Conservation (phyloP, 1,140 invertebrate species). For the Pissodes strobi region DNA sequence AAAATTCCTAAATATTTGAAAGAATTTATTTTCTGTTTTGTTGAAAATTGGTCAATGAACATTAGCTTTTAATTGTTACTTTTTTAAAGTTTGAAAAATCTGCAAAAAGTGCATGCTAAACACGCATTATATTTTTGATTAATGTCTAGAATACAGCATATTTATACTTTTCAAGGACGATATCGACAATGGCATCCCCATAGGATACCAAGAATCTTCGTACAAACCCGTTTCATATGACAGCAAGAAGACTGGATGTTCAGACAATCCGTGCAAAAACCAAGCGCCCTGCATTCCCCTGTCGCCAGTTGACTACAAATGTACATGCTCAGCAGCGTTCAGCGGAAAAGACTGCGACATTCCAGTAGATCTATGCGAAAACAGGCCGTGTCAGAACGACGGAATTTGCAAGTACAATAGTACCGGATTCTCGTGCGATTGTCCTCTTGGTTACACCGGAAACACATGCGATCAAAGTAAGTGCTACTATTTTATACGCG, state of each 20-base stretch:
- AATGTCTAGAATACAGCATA: conserved; percentile 17
- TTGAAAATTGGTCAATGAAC: too few relatives aligned
- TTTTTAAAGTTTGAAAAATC: too few relatives aligned
- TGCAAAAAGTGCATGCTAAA: too few relatives aligned
- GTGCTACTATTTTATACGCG: conserved; percentile 45
- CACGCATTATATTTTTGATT: too few relatives aligned
- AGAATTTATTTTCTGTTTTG: too few relatives aligned
- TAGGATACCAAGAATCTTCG: conserved; percentile 28
- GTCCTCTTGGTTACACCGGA: conserved; percentile 76
- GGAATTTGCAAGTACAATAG: conserved; percentile 71
- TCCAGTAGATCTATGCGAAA: conserved; percentile 61
- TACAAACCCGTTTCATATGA: conserved; percentile 31
- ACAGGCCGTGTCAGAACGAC: conserved; percentile 77
- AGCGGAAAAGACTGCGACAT: conserved; percentile 73
- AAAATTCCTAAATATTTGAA: too few relatives aligned
- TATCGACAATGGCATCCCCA: conserved; percentile 38
- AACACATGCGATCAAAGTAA: conserved; percentile 77
- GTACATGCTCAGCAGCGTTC: conserved; percentile 59
- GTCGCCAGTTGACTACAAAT: conserved; percentile 57
- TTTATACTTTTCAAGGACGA: conserved; percentile 20
- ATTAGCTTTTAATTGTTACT: too few relatives aligned
- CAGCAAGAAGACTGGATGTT: conserved; percentile 54
- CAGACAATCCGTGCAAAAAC: conserved; percentile 64
- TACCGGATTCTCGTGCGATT: conserved; percentile 75
- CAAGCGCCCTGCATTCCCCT: conserved; percentile 60